Base-by-base conservation (phyloP, 2,888 invertebrate genomes). In the Temnothorax unifasciatus region DNA sequence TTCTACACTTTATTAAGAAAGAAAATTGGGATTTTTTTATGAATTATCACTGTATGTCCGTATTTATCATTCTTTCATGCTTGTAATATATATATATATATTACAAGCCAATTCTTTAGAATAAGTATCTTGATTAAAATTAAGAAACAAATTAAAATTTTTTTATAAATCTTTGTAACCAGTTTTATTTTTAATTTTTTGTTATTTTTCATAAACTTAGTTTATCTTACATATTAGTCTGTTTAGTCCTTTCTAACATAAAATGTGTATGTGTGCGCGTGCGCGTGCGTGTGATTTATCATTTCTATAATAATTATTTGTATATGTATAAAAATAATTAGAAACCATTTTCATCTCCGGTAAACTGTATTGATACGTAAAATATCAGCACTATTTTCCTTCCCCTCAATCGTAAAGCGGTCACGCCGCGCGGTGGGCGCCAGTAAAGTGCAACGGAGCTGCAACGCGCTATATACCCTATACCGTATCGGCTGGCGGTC, bases 21-120 rank as follows among this genome's bases (percentile, higher is more conserved):
- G 21, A 71, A 71, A 81, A 47, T 54, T 29, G 21, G 0, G 9
- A 79, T 79, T 71, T 71, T 71, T 71, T 59, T 71, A n/a, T 2
- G 11, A 44, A 15, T 57, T 69, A n/a, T 21, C 13, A 57, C 21
- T 57, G 15, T 3, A 25, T 25, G 18, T 25, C 15, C 59, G 6
- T 44, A 59, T 74, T 74, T n/a, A 59, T 44, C 69, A 25, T n/a
- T 44, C 29, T 25, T 74, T 61, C 18, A 18, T 41, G 18, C 25
- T 54, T 8, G 21, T 54, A 38, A 69, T 15, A 18, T 5, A 47
- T 29, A 29, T 29, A 29, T 29, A 29, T 29, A 29, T 29, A 29
- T 29, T 2, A 71, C 9, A 15, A 13, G 21, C 3, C 15, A 15
- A 54, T 38, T 38, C 9, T 34, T 52, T 15, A 34, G 0, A 34